Conservation (phyloP, 2,888 invertebrate genomes). For the Eulithis testata region DNA sequence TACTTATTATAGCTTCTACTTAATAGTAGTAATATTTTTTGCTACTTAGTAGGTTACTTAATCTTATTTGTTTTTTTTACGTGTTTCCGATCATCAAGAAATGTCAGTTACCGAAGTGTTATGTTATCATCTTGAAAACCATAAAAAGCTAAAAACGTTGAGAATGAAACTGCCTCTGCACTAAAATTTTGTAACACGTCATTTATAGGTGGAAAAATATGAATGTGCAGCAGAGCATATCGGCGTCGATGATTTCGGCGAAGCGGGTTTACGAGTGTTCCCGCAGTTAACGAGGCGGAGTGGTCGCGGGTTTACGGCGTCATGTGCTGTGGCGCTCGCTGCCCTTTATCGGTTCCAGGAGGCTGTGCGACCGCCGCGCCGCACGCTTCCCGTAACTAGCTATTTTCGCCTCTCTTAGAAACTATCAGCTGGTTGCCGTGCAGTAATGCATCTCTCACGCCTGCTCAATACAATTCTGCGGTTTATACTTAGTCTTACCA, state of each 20-base stretch:
- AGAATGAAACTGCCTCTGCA: too few species aligned
- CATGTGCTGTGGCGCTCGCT: slow-evolving; percentile 49
- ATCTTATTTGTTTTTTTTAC: too few species aligned
- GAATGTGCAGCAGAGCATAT: slow-evolving; percentile 31
- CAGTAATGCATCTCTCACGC: slow-evolving; percentile 69
- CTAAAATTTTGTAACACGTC: too few species aligned
- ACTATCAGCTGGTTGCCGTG: slow-evolving; percentile 60
- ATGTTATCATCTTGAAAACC: too few species aligned
- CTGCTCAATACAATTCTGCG: slow-evolving; percentile 57
- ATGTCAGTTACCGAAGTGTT: too few species aligned
- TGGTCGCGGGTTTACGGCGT: slow-evolving; percentile 66
- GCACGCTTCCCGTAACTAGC: slow-evolving; percentile 73
- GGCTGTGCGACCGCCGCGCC: slow-evolving; percentile 75
- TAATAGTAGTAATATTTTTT: too few species aligned
- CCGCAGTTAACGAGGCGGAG: slow-evolving; percentile 76
- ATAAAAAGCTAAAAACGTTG: too few species aligned
- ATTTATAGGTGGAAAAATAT: slow-evolving; percentile 13
- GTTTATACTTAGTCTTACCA: slow-evolving; percentile 43
- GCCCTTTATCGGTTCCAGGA: slow-evolving; percentile 81
- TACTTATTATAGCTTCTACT: too few species aligned
- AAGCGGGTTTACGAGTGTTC: slow-evolving; percentile 75
- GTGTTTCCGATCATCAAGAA: too few species aligned
- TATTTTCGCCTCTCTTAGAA: slow-evolving; percentile 78
- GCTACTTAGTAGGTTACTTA: too few species aligned
- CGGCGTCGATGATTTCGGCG: slow-evolving; percentile 69